phyloP scores from a whole-genome alignment of 2,888 invertebrate genomes.

The Patella depressa region DNA sequence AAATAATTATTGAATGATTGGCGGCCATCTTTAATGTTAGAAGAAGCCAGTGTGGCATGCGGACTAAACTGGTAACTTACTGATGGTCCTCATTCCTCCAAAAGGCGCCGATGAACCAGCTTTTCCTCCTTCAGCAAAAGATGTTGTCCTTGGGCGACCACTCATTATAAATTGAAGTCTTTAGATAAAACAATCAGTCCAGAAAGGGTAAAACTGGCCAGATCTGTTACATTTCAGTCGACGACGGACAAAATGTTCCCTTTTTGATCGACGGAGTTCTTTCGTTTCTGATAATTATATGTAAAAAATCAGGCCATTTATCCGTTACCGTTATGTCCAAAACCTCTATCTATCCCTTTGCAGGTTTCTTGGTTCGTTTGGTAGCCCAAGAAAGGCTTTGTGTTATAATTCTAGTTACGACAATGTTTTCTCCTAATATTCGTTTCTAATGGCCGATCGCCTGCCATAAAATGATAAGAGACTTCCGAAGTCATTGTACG shows the following conservation, averaged over 20 bases:
- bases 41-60: conserved; percentile 39
- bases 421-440: conserved; percentile 34
- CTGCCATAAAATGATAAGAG: conserved; percentile 46
- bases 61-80: conserved; percentile 52
- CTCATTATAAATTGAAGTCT: conserved; percentile 53
- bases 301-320: no score
- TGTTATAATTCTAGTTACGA: background rate
- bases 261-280: background rate
- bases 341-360: no score
- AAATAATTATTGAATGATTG: conserved; percentile 16
- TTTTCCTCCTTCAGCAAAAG: conserved; percentile 67
- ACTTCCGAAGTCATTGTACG: conserved; percentile 31
- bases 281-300: no score
- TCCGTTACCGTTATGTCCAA: no score
- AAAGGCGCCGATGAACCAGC: conserved; percentile 59
- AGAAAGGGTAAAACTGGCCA: conserved; percentile 25
- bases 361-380: no score
- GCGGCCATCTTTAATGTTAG: conserved; percentile 38
- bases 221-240: conserved; percentile 40
- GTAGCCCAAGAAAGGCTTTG: no score
- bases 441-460: conserved; percentile 61
- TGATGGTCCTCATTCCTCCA: conserved; percentile 64
- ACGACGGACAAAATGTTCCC: conserved; percentile 20
- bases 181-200: conserved; percentile 24
- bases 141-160: conserved; percentile 66